These are phyloP conservation scores for Lordiphosa andalusiaca DNA, from an alignment of 2,888 invertebrate species.

Conservation along the genomic window DNA sequence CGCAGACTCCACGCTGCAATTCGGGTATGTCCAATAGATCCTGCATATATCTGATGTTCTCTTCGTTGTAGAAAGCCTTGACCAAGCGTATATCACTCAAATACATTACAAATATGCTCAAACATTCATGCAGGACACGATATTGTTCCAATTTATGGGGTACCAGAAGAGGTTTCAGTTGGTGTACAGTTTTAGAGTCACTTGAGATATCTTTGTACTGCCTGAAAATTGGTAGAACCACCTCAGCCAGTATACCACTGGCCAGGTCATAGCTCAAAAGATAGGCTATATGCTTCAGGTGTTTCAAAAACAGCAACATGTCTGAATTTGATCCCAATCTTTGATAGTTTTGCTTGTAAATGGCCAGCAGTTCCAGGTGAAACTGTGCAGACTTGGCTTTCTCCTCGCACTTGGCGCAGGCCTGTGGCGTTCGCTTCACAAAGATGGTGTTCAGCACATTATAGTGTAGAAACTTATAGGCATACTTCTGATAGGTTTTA, in stretches of 20 bases:
- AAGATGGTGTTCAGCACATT: constrained; percentile 75
- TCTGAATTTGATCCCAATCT: constrained; percentile 35
- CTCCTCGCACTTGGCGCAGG: constrained; percentile 71
- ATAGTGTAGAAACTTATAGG: constrained; percentile 76
- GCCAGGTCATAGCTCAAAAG: constrained; percentile 74
- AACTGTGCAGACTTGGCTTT: constrained; percentile 75
- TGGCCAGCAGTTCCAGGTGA: constrained; percentile 63
- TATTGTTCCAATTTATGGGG: constrained; percentile 35
- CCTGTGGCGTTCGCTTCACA: constrained; percentile 38
- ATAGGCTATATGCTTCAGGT: constrained; percentile 77
- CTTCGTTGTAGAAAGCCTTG: constrained; percentile 77
- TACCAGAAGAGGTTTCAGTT: constrained; percentile 28
- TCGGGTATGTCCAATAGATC: constrained; percentile 75
- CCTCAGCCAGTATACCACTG: constrained; percentile 75
- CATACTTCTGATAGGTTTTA: constrained; percentile 65
- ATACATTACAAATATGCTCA: constrained; percentile 78
- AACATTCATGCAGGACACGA: constrained; percentile 71
- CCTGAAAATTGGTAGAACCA: constrained; percentile 78
- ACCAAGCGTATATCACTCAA: constrained; percentile 77
- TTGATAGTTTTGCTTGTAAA: constrained; percentile 59
- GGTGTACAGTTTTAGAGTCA: constrained; percentile 14
- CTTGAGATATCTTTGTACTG: constrained; percentile 56
- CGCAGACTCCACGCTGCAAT: constrained; percentile 75
- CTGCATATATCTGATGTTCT: constrained; percentile 77
- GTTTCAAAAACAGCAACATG: constrained; percentile 73